Evolutionary conservation across 2,888 invertebrate species (phyloP), one percentile per base, ranked within the genome.

Genomic region (Tetropium fuscum): DNA sequence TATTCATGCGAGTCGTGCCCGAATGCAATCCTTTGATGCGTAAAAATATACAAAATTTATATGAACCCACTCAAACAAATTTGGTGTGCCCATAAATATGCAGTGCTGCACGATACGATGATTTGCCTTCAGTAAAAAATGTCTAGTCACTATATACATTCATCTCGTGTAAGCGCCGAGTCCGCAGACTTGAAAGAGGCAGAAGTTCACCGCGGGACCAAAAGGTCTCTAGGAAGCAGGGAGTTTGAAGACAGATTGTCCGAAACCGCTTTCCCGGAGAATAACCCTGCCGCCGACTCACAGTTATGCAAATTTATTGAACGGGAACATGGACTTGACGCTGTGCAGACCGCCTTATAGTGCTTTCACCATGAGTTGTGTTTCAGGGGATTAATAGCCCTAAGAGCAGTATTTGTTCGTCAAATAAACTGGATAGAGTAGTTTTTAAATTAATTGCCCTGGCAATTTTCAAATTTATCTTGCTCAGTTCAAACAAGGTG

Each of bases 231-330:
- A 40, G 38, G 40, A 51, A 40, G 19, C 22, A 16, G 13, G 13
- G 15, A 38, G 51, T 51, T 51, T 20, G 48, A 53, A 56, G 40
- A 56, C 55, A 56, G 55, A 56, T 56, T 56, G 55, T 48, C 55
- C 55, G 48, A 56, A 48, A 56, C 55, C 48, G 55, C 55, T 20
- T 27, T 13, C 20, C 19, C 22, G 22, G 25, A 36, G 41, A 43
- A 32, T 41, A 30, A 43, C 41, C 19, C 41, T 20, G 41, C 44
- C 18, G 25, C 51, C 25, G 40, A 15, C 22, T 51, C 22, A 20
- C 40, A 51, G 38, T 34, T 51, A 51, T 51, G 51, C 40, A 51
- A 51, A 51, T 51, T 51, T 51, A 51, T 51, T 40, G 51, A 51
- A 51, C 51, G 38, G n/a, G 40, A 40, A 30, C 20, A 16, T 27